These are phyloP conservation scores for Tragelaphus buxtoni DNA, from an alignment of 2,113 vertebrate genomes.

Conservation along the genomic window DNA sequence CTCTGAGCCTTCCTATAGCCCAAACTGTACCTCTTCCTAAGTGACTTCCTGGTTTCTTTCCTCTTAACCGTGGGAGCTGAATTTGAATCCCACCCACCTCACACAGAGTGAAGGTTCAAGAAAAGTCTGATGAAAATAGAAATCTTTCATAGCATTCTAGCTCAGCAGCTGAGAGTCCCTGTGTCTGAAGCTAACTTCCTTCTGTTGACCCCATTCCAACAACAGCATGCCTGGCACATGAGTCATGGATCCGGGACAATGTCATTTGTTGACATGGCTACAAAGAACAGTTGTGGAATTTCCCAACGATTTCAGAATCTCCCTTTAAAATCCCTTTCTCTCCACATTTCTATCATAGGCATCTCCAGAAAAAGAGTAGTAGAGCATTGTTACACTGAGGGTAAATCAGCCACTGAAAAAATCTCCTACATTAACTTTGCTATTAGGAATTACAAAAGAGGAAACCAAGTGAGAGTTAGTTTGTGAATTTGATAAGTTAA, in stretches of 20 bases:
- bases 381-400: not conserved
- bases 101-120: not conserved
- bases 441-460: not conserved
- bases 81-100: not conserved
- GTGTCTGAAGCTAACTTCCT: not conserved
- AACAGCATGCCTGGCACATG: not conserved
- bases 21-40: not conserved
- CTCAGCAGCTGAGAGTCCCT: not conserved
- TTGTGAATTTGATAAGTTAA: not conserved
- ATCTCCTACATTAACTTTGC: not conserved
- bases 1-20: not conserved
- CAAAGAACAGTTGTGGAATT: slow-evolving; percentile 37
- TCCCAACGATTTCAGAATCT: slow-evolving; percentile 61
- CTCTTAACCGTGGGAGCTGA: not conserved
- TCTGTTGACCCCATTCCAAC: not conserved
- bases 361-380: not conserved
- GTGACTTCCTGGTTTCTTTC: not conserved
- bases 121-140: not conserved
- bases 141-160: not conserved
- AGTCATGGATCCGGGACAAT: slow-evolving; percentile 14
- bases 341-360: not conserved
- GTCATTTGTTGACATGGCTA: not conserved
- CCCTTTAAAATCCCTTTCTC: slow-evolving; percentile 65
- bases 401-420: not conserved
- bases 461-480: not conserved